Base-by-base conservation (phyloP, 2,113 vertebrate species). In the Panurus biarmicus region DNA sequence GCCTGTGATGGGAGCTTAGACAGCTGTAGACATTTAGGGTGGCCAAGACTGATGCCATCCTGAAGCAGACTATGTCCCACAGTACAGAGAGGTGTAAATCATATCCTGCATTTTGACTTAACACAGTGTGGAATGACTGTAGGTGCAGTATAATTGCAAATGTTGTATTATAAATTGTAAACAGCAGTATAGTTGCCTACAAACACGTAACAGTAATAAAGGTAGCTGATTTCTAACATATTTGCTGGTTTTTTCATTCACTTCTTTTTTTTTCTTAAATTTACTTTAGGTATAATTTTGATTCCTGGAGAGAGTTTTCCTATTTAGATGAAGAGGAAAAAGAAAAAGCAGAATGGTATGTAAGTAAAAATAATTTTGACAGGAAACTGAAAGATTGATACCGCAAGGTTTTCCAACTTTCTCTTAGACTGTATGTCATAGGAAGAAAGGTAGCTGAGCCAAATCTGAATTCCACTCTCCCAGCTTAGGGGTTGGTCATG, bases 261-360 rank as follows among this genome's bases (percentile, higher is more conserved):
- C 22, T 45, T 13, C 36, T 28, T 44, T 54, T 73, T 25, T 15
- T 36, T 25, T 0, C 28, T 72, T 86, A 22, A 29, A 86, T 76
- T 84, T 71, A 25, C 23, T 64, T 24, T 42, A 98, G 99, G 99
- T 99, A 99, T 97, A 99, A 99, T 97, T 99, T 99, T 98, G 99
- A 99, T 96, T 99, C 99, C 21, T 99, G 99, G 99, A 98, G 99
- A 97, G 99, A 99, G 85, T 99, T 99, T 97, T 99, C 99, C 23
- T 99, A 99, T 90, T 97, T 99, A 97, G 99, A 99, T 94, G 99
- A 99, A 98, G 99, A 99, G 93, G 99, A 99, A 97, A 99, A 99
- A 97, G 99, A 99, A 96, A 99, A 99, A 81, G 99, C 99, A 81
- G 99, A 99, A 98, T 99, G 99, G 99, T 99, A 97, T 96, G 97